phyloP scores from a whole-genome alignment of 2,113 vertebrate species.

The Clarias batrachus region DNA sequence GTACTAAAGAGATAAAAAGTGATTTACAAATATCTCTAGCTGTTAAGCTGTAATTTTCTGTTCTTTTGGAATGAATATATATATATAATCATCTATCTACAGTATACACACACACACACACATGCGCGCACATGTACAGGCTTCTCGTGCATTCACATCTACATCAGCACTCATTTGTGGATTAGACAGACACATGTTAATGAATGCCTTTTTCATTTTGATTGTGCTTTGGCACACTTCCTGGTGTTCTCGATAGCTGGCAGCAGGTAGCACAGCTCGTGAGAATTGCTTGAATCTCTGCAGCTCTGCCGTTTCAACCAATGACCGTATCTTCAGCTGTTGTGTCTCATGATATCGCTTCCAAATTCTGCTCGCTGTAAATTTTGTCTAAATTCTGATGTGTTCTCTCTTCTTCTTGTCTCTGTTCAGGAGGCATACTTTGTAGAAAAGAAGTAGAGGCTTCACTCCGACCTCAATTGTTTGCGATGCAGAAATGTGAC shows the following conservation, averaged over 20 bases:
- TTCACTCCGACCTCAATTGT: neutral
- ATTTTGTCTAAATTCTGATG: neutral
- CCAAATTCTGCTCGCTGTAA: neutral
- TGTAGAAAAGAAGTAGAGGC: neutral
- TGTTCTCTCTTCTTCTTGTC: neutral
- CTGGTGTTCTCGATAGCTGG: neutral
- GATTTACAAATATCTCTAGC: conserved; percentile 14
- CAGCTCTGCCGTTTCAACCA: neutral
- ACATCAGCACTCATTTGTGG: conserved; percentile 1
- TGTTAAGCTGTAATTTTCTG: neutral
- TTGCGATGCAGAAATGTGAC: neutral
- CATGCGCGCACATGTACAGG: no score
- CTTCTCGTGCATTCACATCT: neutral
- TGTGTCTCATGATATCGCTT: neutral
- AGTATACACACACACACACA: no score
- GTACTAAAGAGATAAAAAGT: conserved; percentile 18
- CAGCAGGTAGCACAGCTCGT: conserved; percentile 9
- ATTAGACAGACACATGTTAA: neutral
- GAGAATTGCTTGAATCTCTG: conserved; percentile 14
- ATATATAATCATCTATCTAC: no score
- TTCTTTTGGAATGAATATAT: conserved; percentile 1
- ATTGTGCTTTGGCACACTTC: neutral
- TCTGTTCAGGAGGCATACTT: conserved; percentile 3
- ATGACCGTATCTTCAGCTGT: neutral
- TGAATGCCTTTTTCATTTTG: neutral